Conservation (phyloP, 2,797 vertebrate genomes). For the Lagodon rhomboides region DNA sequence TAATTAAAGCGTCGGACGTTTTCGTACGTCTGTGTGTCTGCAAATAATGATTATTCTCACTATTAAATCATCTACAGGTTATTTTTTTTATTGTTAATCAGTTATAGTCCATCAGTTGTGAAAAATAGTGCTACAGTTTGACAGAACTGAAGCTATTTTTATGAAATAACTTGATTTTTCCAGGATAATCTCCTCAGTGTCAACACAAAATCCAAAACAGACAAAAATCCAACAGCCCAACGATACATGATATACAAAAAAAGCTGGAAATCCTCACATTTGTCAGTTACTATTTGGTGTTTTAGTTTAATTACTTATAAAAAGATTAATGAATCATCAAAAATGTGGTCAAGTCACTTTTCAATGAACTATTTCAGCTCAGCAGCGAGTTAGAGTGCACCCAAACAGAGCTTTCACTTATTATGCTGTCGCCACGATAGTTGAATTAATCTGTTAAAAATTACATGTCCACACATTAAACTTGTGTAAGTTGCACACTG, state of each 20-base stretch:
- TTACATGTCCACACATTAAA: not conserved
- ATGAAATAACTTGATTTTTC: not conserved
- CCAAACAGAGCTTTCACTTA: not conserved
- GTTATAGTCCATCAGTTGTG: not conserved
- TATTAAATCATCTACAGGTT: not conserved
- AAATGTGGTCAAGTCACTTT: not conserved
- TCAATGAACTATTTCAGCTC: not conserved
- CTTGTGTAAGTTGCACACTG: not conserved
- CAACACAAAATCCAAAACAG: not conserved
- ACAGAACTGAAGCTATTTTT: not conserved
- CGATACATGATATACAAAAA: not conserved
- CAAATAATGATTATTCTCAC: not conserved
- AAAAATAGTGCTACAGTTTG: not conserved
- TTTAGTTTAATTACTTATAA: not conserved
- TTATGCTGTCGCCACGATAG: not conserved
- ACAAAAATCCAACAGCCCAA: not conserved
- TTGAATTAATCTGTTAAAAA: not conserved
- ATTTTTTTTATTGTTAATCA: not conserved
- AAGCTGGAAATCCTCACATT: not conserved
- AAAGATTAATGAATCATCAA: not conserved
- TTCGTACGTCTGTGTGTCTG: slow-evolving; percentile 24
- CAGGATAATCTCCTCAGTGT: not conserved
- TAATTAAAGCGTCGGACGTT: slow-evolving; percentile 69
- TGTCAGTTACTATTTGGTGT: not conserved
- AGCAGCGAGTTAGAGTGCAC: not conserved